These are phyloP conservation scores for Gnatocerus cornutus DNA, from an alignment of 2,888 invertebrate species.

Conservation along the genomic window DNA sequence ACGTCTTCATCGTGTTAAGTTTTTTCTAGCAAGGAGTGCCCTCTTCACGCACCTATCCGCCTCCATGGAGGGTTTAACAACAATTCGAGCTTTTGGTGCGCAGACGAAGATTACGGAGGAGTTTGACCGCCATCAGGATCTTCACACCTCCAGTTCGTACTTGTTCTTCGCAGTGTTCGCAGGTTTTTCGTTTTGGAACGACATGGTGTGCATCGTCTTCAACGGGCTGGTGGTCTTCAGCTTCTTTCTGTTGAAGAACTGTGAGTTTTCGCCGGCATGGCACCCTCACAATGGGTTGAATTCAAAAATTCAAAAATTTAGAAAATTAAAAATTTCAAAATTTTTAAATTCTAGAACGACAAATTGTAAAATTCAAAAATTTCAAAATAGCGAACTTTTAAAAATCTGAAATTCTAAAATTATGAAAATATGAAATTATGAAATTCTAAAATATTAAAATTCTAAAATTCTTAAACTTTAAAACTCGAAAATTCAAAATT, in stretches of 20 bases:
- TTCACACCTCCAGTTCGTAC: slow-evolving; percentile 84
- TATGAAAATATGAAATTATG: too few species aligned
- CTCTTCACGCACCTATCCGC: slow-evolving; percentile 84
- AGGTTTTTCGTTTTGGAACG: slow-evolving; percentile 81
- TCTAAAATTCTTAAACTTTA: too few species aligned
- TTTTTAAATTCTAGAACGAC: too few species aligned
- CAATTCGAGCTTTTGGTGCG: slow-evolving; percentile 82
- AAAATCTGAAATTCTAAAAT: too few species aligned
- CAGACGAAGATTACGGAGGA: slow-evolving; percentile 76
- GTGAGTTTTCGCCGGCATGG: too few species aligned
- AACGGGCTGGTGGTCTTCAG: slow-evolving; percentile 78
- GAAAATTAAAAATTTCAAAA: too few species aligned
- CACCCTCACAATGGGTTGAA: too few species aligned
- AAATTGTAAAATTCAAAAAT: too few species aligned
- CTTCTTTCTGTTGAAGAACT: slow-evolving; percentile 75
- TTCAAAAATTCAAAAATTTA: too few species aligned
- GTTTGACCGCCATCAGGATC: slow-evolving; percentile 77
- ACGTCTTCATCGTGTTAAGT: slow-evolving; percentile 20
- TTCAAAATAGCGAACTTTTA: too few species aligned
- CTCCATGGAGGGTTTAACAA: slow-evolving; percentile 83
- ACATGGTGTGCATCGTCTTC: slow-evolving; percentile 79
- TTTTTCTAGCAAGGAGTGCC: slow-evolving; percentile 83
- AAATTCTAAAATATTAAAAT: too few species aligned
- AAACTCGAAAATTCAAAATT: too few species aligned
- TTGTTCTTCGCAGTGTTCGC: slow-evolving; percentile 77